Base-by-base conservation (phyloP, 2,113 vertebrate genomes). In the Lepus timidus region DNA sequence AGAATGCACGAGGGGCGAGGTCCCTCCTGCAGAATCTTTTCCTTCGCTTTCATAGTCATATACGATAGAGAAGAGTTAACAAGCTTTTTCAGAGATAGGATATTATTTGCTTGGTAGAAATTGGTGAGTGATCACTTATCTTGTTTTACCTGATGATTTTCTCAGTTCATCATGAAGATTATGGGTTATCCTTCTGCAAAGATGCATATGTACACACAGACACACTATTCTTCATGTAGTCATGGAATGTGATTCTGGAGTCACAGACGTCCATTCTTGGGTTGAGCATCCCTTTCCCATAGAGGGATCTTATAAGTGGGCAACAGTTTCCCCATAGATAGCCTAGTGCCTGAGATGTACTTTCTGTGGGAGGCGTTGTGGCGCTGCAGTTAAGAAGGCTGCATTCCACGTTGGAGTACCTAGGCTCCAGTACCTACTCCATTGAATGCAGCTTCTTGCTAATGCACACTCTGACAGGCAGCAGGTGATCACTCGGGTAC, bases 141-240 rank as follows among this genome's bases (percentile, higher is more conserved):
- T 88, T 88, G 65, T 71, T 94, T 86, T 67, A 25, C 71, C 39
- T 55, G 51, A 74, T 33, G 22, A 9, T 82, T 58, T 85, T 88
- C 65, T 80, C 33, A 33, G 55, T 70, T 90, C 71, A 73, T 68
- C 51, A 88, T 75, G 16, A 61, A 78, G 65, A 33, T 25, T 8
- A 12, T 6, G 14, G 67, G 14, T 1, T 6, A 22, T 74, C 20
- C 70, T 84, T 73, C 64, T 1, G 12, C 31, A 84, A 78, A 78
- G 58, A 64, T 65, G n/a, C 70, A 29, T 1, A 2, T 31, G 27
- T 2, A 9, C 8, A 12, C 9, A 33, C 8, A 31, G n/a, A 68
- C 55, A 44, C 4, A 52, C 17, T 68, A 31, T 11, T 49, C 62
- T 29, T 58, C 55, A 61, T 85, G 22, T 0, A 2, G 17, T 31